Base-by-base conservation (phyloP, 2,888 invertebrate species). In the Miltochrista miniata region DNA sequence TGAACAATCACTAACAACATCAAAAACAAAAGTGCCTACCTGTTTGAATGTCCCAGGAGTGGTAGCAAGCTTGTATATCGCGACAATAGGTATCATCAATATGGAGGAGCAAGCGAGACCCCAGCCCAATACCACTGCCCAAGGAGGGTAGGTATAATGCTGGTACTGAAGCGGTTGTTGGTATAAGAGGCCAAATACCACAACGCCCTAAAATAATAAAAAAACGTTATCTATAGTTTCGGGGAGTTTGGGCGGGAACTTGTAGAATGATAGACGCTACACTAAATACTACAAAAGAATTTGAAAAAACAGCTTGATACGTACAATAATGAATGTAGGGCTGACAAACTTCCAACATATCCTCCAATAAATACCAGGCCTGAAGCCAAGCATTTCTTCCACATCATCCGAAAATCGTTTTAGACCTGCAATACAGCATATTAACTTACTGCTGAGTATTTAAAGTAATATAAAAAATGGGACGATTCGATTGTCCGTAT, bases 281-380 rank as follows among this genome's bases (percentile, higher is more conserved):
- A 24, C 18, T 5, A 24, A 24, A 24, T 24, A 24, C n/a, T n/a
- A n/a, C n/a, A n/a, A n/a, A n/a, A n/a, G n/a, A 24, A 24, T 24
- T 24, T 24, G 2, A 24, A 24, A 24, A 14, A 10, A 10, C 3
- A 33, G 8, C 13, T 38, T 18, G 0, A 7, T 31, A 90, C 94
- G 93, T 90, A 96, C 96, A 74, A 95, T 93, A 48, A 97, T 94
- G 69, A 96, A 95, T 35, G 93, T 87, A 0, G 97, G 97, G 70
- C 96, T 96, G 73, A 96, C 92, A 75, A 96, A 96, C 79, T 97
- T 97, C 97, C 97, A 97, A 77, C 96, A 96, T 72, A 96, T 93
- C 73, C 96, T 92, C 96, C 96, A 97, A 75, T 95, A 96, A 1
- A 95, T 68, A 2, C 95, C 95, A 0, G 96, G 96, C 67, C 93